A percentile compares a stretch with the other conserved stretches of the same genome.
phyloP scores from a whole-genome alignment of 2,888 invertebrate species.

The Erynnis tages region DNA sequence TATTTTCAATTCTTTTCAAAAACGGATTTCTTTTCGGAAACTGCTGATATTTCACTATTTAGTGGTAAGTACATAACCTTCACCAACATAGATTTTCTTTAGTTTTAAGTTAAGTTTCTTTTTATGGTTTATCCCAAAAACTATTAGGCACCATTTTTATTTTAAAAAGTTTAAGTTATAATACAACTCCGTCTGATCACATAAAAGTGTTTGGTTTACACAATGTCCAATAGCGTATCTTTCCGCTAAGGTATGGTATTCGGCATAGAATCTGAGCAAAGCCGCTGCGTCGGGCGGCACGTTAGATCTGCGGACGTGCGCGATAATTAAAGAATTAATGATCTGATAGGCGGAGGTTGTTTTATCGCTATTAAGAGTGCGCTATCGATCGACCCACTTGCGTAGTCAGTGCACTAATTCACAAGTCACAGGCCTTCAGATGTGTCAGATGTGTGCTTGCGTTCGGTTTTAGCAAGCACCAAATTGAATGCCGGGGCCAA shows the following conservation, averaged over 20 bases:
- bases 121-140: too few relatives aligned
- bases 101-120: too few relatives aligned
- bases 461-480: slow-evolving; percentile 50
- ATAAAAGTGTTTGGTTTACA: too few relatives aligned
- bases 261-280: slow-evolving; percentile 13
- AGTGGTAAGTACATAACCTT: too few relatives aligned
- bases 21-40: too few relatives aligned
- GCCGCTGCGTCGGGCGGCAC: slow-evolving; percentile 44
- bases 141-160: too few relatives aligned
- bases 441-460: slow-evolving; percentile 40
- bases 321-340: slow-evolving; percentile 67
- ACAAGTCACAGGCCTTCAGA: slow-evolving; percentile 57
- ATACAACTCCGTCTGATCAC: too few relatives aligned
- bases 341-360: slow-evolving; percentile 54
- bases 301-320: slow-evolving; percentile 59
- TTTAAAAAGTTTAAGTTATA: too few relatives aligned
- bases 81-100: too few relatives aligned
- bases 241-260: neutral
- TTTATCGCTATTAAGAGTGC: slow-evolving; percentile 65
- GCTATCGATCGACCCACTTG: slow-evolving; percentile 56
- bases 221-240: neutral
- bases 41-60: too few relatives aligned
- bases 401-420: slow-evolving; percentile 46
- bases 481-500: slow-evolving; percentile 53
- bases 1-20: too few relatives aligned